These are phyloP conservation scores for Dolichopus griseipennis DNA, from an alignment of 2,888 invertebrate genomes.

Conservation along the genomic window DNA sequence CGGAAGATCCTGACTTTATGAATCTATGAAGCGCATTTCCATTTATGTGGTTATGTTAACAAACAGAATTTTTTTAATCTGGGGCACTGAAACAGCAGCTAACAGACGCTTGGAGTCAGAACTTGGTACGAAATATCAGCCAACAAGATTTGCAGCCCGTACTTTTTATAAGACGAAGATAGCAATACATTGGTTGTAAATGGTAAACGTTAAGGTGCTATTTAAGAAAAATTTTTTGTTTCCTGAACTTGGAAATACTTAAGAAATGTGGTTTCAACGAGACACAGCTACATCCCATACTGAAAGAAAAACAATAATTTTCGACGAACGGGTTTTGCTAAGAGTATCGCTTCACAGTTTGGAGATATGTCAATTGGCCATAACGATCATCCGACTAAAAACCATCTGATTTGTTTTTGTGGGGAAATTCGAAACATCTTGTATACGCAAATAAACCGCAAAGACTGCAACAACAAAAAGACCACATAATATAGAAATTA, in stretches of 20 bases:
- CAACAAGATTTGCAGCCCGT: too few species aligned
- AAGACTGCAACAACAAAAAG: neutral
- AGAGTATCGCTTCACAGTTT: neutral
- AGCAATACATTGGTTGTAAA: too few species aligned
- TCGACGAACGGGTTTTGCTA: neutral
- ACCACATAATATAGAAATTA: slow-evolving; percentile 1
- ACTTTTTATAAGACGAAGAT: too few species aligned
- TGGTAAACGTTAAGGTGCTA: too few species aligned
- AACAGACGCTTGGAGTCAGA: too few species aligned
- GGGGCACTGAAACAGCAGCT: too few species aligned
- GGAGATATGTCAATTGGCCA: neutral
- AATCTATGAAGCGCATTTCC: too few species aligned
- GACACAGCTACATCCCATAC: neutral
- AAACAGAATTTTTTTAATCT: too few species aligned
- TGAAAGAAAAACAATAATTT: neutral
- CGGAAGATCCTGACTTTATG: too few species aligned
- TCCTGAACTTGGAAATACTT: neutral
- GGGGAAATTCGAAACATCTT: neutral
- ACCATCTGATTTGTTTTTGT: neutral
- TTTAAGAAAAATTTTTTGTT: neutral
- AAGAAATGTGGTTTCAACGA: neutral
- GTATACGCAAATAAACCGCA: neutral
- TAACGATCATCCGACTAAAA: neutral
- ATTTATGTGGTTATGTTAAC: too few species aligned
- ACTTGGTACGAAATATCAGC: too few species aligned